Evolutionary conservation across 1,140 invertebrate species (phyloP), one percentile per base, ranked within the genome.

Genomic region (Chymomyza costata): DNA sequence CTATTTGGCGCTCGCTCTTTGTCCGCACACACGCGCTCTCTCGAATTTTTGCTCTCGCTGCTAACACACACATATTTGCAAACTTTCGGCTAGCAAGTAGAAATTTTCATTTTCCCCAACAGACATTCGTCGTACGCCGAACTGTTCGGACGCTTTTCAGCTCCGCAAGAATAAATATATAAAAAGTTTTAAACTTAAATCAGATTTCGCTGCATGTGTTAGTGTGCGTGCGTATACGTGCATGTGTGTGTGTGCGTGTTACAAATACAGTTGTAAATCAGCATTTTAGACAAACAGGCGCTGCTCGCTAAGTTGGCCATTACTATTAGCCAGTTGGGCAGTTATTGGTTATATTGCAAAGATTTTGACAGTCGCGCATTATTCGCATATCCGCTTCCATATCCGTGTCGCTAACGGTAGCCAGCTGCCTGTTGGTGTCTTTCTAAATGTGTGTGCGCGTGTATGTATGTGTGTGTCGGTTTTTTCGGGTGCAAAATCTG

Each of bases 31-130:
- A n/a, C n/a, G n/a, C n/a, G n/a, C n/a, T n/a, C 21, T 11, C 11
- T 31, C 40, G 17, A 37, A 17, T 51, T 56, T 41, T 55, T 37
- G 30, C 25, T 50, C 39, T 35, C 10, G 3, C 35, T 40, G 21
- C 13, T 28, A n/a, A 32, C 25, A 38, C 14, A 19, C 40, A 7
- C 48, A 32, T 41, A 40, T 30, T 53, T 16, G 43, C 2, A n/a
- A 13, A 35, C 52, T 40, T 28, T 37, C n/a, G n/a, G n/a, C n/a
- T 45, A 45, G 63, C 65, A n/a, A n/a, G 47, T 53, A 51, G 38
- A 66, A 57, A 65, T 76, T 76, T 76, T 54, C 66, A 78, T 76
- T 66, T 76, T 70, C 71, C n/a, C 66, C 65, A 76, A 53, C 71
- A 76, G 71, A 76, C 54, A 66, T 65, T 66, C 62, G 54, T 80